phyloP scores from a whole-genome alignment of 2,113 vertebrate genomes.

The Pedionomus torquatus region DNA sequence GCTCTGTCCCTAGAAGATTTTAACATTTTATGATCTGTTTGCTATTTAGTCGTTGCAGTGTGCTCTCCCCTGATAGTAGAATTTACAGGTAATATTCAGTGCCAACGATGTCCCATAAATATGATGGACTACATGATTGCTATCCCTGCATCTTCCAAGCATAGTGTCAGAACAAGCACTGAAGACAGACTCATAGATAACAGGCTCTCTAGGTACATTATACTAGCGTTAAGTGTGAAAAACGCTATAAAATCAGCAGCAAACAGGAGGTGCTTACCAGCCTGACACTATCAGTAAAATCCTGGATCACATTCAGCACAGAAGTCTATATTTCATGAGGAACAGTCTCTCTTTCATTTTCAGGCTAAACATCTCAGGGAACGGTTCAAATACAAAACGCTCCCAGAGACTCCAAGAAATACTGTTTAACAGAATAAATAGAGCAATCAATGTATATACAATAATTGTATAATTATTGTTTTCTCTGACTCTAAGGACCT shows the following conservation, averaged over 20 bases:
- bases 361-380: background rate
- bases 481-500: background rate
- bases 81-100: background rate
- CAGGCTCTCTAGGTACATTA: background rate
- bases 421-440: background rate
- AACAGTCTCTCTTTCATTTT: background rate
- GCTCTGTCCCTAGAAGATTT: background rate
- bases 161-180: background rate
- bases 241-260: background rate
- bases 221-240: background rate
- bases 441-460: background rate
- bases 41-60: background rate
- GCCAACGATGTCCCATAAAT: background rate
- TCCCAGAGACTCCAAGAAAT: background rate
- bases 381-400: background rate
- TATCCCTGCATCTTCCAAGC: background rate
- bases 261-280: background rate
- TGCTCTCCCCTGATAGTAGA: background rate
- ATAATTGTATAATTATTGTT: background rate
- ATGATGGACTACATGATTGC: background rate
- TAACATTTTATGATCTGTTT: background rate
- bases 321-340: background rate
- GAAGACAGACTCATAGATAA: background rate
- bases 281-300: background rate
- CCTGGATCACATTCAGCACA: background rate